Conservation (phyloP, 2,797 vertebrate genomes). For the Spea hammondii region DNA sequence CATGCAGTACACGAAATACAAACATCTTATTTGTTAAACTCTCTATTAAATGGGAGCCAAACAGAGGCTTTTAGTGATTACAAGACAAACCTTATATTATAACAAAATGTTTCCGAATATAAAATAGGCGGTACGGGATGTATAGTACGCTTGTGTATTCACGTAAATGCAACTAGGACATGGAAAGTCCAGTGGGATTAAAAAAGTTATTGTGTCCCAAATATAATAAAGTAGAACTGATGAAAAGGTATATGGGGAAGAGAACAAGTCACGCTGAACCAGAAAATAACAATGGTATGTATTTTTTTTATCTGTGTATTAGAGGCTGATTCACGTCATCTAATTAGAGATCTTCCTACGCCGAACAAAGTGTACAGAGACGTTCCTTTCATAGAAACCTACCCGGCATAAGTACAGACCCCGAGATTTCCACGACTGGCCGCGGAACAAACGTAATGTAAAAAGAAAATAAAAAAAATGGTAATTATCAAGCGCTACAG, state of each 20-base stretch:
- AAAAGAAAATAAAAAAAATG: too few relatives aligned
- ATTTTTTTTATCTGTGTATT: too few relatives aligned
- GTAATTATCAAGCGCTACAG: too few relatives aligned
- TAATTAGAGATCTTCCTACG: too few relatives aligned
- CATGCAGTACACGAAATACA: background rate
- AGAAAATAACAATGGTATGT: conserved; percentile 21
- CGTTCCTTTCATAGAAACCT: too few relatives aligned
- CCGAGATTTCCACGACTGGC: too few relatives aligned
- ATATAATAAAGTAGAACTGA: background rate
- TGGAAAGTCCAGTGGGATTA: background rate
- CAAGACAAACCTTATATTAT: background rate
- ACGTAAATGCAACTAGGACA: background rate
- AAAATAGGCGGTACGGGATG: background rate
- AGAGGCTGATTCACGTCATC: too few relatives aligned
- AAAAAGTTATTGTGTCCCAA: conserved; percentile 5
- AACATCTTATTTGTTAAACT: background rate
- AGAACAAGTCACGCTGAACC: background rate
- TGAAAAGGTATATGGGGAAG: background rate
- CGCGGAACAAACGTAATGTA: too few relatives aligned
- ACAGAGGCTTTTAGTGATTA: conserved; percentile 1
- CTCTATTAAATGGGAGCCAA: background rate
- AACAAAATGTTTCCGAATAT: background rate
- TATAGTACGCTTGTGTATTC: background rate
- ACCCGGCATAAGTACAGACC: too few relatives aligned
- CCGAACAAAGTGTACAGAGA: too few relatives aligned